phyloP scores from a whole-genome alignment of 2,113 vertebrate species.

The Phalacrocorax pelagicus region DNA sequence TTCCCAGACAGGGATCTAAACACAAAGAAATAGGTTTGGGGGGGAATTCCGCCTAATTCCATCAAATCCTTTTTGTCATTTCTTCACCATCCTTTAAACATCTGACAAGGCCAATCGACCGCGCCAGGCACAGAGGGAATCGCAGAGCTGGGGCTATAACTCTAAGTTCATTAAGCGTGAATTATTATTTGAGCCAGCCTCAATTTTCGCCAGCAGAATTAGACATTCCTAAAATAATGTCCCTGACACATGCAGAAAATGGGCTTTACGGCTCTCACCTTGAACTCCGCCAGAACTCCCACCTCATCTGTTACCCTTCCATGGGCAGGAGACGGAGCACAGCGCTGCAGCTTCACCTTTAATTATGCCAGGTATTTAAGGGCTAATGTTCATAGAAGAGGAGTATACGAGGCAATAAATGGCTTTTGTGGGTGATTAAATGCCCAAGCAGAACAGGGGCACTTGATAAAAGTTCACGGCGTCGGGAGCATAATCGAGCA shows the following conservation, averaged over 20 bases:
- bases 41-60: slow-evolving; percentile 25
- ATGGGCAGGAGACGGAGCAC: slow-evolving; percentile 35
- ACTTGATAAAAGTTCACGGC: not conserved
- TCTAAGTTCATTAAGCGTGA: slow-evolving; percentile 75
- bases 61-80: slow-evolving; percentile 66
- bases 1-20: slow-evolving; percentile 46
- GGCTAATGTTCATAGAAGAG: slow-evolving; percentile 62
- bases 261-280: slow-evolving; percentile 69
- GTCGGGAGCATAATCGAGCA: too few species aligned
- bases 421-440: slow-evolving; percentile 54
- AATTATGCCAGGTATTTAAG: slow-evolving; percentile 62
- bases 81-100: slow-evolving; percentile 56
- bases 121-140: slow-evolving; percentile 24
- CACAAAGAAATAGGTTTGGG: slow-evolving; percentile 25
- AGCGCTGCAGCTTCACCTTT: slow-evolving; percentile 43
- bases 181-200: slow-evolving; percentile 71
- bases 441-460: slow-evolving; percentile 47
- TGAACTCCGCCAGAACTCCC: slow-evolving; percentile 68
- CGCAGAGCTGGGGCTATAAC: slow-evolving; percentile 49
- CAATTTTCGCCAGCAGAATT: slow-evolving; percentile 66
- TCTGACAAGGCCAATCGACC: slow-evolving; percentile 61
- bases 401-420: slow-evolving; percentile 55
- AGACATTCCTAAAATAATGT: slow-evolving; percentile 71
- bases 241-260: slow-evolving; percentile 69
- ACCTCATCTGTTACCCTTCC: slow-evolving; percentile 66